Evolutionary conservation across 2,888 invertebrate species (phyloP), one percentile per base, ranked within the genome.

Genomic region (Actias luna): DNA sequence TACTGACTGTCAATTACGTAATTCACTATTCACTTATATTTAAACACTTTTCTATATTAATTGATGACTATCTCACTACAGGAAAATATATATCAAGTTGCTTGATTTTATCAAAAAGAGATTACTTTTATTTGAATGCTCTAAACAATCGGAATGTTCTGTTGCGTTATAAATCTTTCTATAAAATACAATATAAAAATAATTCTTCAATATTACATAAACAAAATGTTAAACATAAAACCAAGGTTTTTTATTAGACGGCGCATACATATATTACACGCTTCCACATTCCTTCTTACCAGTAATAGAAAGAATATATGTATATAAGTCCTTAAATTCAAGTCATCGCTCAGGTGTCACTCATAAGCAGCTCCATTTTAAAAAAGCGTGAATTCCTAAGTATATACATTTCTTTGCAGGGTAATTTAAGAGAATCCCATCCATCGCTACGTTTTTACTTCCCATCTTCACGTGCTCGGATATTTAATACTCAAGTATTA

Each of bases 291-390:
- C 65, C 63, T 68, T 63, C 50, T 42, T 35, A 52, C 59, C 59
- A 59, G 57, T 36, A n/a, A n/a, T n/a, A n/a, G n/a, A 66, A 31
- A 14, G n/a, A 59, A 67, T 68, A 61, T 62, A 33, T 68, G 60
- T 62, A 33, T 58, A 61, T 63, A 62, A 58, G 58, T 35, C 25
- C 58, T 63, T 63, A 67, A 67, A 67, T 63, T 63, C 58, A 14
- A 62, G 25, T 42, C 59, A 67, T 67, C 39, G 27, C 69, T 72
- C 63, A 65, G 39, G 25, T 69, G 66, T 67, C 61, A 60, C 59
- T 50, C 67, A 65, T 55, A 58, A 61, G 64, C 58, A 57, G 46
- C 39, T 29, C 22, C 61, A 16, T 46, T 58, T 36, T 64, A 61
- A 64, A 61, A 58, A 61, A 58, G 42, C 42, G 61, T 57, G 60